Percentiles rank a stretch among this genome's conserved stretches.
Evolutionary conservation across 2,113 vertebrate species (phyloP).

Genomic region (Fukomys damarensis): DNA sequence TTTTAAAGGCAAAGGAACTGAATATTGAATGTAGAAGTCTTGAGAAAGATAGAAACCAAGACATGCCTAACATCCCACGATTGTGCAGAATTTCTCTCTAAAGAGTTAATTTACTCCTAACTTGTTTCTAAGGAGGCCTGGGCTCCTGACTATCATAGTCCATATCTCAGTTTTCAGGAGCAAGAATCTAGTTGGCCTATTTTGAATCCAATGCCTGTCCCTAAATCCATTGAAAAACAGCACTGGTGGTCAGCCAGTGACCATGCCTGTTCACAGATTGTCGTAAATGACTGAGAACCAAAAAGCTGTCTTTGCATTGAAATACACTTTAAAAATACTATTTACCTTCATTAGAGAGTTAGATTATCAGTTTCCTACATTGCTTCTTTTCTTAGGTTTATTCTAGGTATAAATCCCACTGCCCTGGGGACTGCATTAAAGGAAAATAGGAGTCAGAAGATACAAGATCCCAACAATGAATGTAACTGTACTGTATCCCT

Average conservation of each 20-base stretch:
- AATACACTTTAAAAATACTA: not conserved
- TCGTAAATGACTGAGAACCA: not conserved
- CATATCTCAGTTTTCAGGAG: not conserved
- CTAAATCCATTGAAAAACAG: not conserved
- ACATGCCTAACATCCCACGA: not conserved
- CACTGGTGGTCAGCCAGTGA: not conserved
- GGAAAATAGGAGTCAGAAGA: rapidly evolving
- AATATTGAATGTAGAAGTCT: not conserved
- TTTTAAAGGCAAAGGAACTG: not conserved
- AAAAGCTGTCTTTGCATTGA: constrained; percentile 32
- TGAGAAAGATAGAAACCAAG: not conserved
- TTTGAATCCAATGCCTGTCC: not conserved
- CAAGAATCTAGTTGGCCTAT: not conserved
- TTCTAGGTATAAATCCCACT: not conserved
- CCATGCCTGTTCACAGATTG: not conserved
- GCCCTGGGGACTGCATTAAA: not conserved
- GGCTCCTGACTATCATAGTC: not conserved
- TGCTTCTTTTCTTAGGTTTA: constrained; percentile 18
- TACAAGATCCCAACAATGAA: too few species aligned
- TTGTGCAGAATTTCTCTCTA: not conserved
- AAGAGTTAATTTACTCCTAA: not conserved
- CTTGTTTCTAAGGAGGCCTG: not conserved
- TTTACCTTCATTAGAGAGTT: not conserved
- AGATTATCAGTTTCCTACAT: not conserved
- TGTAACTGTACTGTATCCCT: too few species aligned